Base-by-base conservation (phyloP, 2,113 vertebrate species). In the Ibidorhyncha struthersii region DNA sequence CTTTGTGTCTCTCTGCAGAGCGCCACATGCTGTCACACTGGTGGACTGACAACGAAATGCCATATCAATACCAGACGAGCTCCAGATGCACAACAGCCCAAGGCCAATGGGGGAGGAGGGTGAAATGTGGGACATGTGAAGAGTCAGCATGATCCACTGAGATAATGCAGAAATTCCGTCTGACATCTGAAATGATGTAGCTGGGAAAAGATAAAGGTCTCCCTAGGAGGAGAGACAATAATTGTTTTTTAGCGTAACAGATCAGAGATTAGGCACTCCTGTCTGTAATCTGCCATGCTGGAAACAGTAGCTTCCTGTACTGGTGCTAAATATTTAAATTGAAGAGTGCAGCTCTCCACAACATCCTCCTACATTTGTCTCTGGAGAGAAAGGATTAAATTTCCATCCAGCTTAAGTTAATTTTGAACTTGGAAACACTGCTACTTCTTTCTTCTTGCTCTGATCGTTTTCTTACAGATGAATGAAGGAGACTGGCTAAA, bases 191-290 rank as follows among this genome's bases (percentile, higher is more conserved):
- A 97, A 96, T 93, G 5, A 92, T 91, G 80, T 83, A 96, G 93
- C 94, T 93, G 62, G 85, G 86, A 96, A 95, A 96, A 98, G 92
- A 84, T 67, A 98, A 95, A 63, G 76, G 62, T 92, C 72, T 98
- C 58, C 90, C 89, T 96, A 91, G 93, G 84, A 98, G 86, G 66
- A 96, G 72, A 98, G 94, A 97, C 95, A 97, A 91, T 98, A 97
- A 98, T 98, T 98, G 97, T 92, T 98, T 97, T 94, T 94, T 92
- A 97, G 93, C n/a, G 9, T 94, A 96, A 97, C 96, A 98, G 98
- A 98, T 97, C 95, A 95, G 97, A 98, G 92, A 93, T 94, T 76
- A 97, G 81, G 84, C 80, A 67, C 87, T 96, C 88, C 76, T 6
- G 1, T 79, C 81, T 97, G 90, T 96, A 93, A 85, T 79, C 87